Evolutionary conservation across 2,888 invertebrate genomes (phyloP).

Genomic region (Rhagium mordax): DNA sequence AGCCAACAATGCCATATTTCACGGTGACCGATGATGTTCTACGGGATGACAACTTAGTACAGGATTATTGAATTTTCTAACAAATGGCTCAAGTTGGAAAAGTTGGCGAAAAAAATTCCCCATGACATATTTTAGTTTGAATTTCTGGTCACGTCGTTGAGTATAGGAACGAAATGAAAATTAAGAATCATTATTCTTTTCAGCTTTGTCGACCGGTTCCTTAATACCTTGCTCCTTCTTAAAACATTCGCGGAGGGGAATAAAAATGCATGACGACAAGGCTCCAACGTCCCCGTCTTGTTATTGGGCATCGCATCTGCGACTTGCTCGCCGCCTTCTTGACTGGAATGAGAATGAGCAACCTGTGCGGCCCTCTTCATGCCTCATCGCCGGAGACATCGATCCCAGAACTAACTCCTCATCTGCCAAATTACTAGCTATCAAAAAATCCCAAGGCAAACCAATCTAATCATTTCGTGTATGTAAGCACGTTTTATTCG

Average conservation of each 20-base stretch:
- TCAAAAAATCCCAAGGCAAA: constrained; percentile 33
- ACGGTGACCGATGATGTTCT: constrained; percentile 69
- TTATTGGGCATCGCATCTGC: constrained; percentile 65
- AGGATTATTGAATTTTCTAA: constrained; percentile 71
- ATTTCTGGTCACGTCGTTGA: constrained; percentile 69
- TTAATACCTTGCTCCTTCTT: constrained; percentile 69
- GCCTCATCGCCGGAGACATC: constrained; percentile 55
- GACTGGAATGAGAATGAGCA: constrained; percentile 67
- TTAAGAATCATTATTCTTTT: constrained; percentile 72
- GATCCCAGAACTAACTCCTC: constrained; percentile 43
- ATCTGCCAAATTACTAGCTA: constrained; percentile 38
- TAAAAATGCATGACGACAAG: constrained; percentile 69
- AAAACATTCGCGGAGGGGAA: constrained; percentile 67
- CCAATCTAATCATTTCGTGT: constrained; percentile 24
- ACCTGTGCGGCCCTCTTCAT: constrained; percentile 41
- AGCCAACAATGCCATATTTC: constrained; percentile 65
- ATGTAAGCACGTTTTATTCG: constrained; percentile 18
- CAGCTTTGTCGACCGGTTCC: constrained; percentile 70
- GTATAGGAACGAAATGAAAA: constrained; percentile 71
- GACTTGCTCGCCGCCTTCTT: constrained; percentile 65
- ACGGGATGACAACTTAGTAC: constrained; percentile 69
- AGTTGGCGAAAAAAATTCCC: constrained; percentile 67
- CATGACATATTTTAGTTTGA: constrained; percentile 67
- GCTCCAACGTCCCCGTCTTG: constrained; percentile 44
- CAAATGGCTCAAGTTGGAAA: constrained; percentile 68